Conservation (phyloP, 2,113 vertebrate genomes). For the Chunga burmeisteri region DNA sequence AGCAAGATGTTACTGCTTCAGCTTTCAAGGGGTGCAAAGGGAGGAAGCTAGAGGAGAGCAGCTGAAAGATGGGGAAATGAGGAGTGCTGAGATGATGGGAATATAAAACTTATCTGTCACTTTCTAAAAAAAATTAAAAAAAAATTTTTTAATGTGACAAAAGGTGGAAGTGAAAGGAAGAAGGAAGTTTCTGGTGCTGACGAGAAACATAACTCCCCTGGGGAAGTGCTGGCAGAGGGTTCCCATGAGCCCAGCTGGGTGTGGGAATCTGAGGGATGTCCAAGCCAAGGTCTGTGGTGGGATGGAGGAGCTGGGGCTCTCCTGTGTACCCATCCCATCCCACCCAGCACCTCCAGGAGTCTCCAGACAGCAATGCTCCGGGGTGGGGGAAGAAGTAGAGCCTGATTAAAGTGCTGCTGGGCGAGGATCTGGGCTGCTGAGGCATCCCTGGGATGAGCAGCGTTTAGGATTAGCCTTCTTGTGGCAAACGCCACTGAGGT, state of each 20-base stretch:
- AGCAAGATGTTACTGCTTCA: accelerated
- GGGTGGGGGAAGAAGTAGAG: background rate
- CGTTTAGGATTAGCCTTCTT: background rate
- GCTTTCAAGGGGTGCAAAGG: background rate
- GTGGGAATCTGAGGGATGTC: background rate
- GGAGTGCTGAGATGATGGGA: constrained; percentile 44
- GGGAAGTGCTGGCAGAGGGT: constrained; percentile 12
- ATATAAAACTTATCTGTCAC: background rate
- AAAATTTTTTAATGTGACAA: background rate
- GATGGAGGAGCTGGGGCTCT: background rate
- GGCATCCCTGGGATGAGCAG: background rate
- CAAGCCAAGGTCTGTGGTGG: background rate
- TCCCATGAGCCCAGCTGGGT: background rate
- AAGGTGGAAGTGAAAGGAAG: constrained; percentile 54
- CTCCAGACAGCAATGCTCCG: background rate
- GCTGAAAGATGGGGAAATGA: constrained; percentile 29
- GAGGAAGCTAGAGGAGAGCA: background rate
- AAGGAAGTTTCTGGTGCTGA: constrained; percentile 18
- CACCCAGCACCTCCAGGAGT: background rate
- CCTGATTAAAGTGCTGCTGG: background rate
- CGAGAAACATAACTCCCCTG: background rate
- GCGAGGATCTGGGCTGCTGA: background rate
- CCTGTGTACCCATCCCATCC: no score
- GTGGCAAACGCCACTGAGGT: background rate
- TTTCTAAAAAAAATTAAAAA: background rate